Evolutionary conservation across 2,797 vertebrate species (phyloP).

Genomic region (Loris lydekkerianus): DNA sequence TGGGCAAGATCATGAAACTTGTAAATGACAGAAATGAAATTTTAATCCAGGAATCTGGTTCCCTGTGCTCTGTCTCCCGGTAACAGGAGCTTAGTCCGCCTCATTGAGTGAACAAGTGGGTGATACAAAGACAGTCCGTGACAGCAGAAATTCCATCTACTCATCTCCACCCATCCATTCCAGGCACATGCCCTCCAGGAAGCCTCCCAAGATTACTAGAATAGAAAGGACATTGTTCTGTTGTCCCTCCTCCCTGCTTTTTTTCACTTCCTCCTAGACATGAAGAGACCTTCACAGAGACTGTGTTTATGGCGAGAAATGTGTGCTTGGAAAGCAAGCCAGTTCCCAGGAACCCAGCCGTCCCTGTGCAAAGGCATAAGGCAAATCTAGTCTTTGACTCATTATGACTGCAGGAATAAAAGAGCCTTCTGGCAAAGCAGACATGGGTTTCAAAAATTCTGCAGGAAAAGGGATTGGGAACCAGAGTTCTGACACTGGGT

Average conservation of each 20-base stretch:
- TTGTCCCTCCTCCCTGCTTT: neutral
- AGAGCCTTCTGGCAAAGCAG: constrained; percentile 5
- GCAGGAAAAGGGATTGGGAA: neutral
- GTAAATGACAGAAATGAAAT: neutral
- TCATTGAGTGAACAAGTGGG: neutral
- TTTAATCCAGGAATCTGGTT: constrained; percentile 19
- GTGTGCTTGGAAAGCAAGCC: constrained; percentile 3
- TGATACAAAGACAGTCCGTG: constrained; percentile 42
- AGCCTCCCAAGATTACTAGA: constrained; percentile 57
- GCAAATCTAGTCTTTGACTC: neutral
- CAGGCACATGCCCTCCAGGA: constrained; percentile 61
- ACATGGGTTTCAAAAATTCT: neutral
- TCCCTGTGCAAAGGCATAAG: neutral
- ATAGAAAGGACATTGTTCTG: constrained; percentile 73
- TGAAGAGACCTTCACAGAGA: constrained; percentile 20
- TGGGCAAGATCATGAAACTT: neutral
- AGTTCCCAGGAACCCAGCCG: constrained; percentile 52
- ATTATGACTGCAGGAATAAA: neutral
- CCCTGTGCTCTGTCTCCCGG: neutral
- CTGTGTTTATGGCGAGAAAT: constrained; percentile 50
- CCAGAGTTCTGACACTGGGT: neutral
- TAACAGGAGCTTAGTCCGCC: constrained; percentile 20
- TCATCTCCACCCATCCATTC: constrained; percentile 65
- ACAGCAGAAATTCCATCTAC: constrained; percentile 66
- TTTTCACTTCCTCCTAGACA: constrained; percentile 21